phyloP scores from a whole-genome alignment of 2,113 vertebrate species.

The Pterocles orientalis region DNA sequence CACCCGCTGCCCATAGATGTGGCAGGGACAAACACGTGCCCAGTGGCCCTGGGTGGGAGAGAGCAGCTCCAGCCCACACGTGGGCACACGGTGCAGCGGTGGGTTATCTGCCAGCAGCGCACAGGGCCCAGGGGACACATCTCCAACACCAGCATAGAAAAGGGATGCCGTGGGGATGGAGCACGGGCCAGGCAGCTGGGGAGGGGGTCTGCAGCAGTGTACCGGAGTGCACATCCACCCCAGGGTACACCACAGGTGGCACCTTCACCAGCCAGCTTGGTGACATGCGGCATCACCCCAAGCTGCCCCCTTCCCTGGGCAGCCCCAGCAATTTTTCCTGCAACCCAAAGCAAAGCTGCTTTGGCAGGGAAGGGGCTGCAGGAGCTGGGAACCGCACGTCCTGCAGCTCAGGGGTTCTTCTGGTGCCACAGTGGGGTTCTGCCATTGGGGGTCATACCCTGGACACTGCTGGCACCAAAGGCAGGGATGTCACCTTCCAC shows the following conservation, averaged over 20 bases:
- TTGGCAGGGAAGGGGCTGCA: background rate
- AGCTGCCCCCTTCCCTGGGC: background rate
- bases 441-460: background rate
- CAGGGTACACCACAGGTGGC: background rate
- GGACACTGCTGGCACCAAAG: background rate
- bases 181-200: fast-evolving
- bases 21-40: background rate
- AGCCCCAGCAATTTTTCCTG: background rate
- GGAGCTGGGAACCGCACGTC: background rate
- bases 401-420: background rate
- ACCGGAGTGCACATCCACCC: background rate
- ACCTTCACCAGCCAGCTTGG: background rate
- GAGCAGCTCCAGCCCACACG: background rate
- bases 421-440: background rate
- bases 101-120: background rate
- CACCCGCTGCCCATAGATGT: background rate
- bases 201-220: background rate
- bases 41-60: background rate
- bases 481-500: background rate
- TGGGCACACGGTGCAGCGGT: background rate
- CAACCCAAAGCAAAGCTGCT: background rate
- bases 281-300: background rate
- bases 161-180: background rate
- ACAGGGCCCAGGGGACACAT: fast-evolving
- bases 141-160: background rate